phyloP scores from a whole-genome alignment of 2,888 invertebrate genomes.

The Villa cingulata region DNA sequence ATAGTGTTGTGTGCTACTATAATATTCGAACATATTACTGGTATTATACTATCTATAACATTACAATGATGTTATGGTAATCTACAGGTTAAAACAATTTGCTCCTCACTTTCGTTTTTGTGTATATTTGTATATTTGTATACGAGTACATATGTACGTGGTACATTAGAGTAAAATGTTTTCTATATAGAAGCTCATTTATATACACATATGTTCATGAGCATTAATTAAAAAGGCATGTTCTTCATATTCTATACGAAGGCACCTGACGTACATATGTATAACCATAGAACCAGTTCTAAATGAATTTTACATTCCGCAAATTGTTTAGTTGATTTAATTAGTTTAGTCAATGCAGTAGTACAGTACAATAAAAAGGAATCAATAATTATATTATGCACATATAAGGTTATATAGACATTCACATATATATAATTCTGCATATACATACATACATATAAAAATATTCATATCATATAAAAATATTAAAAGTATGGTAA shows the following conservation, averaged over 20 bases:
- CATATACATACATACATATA: neutral
- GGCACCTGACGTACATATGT: slow-evolving; percentile 1
- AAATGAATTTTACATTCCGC: slow-evolving; percentile 17
- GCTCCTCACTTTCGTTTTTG: slow-evolving; percentile 6
- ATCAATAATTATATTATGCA: neutral
- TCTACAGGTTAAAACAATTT: slow-evolving; percentile 12
- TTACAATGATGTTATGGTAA: slow-evolving; percentile 7
- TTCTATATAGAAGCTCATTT: too few relatives aligned
- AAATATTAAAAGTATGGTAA: too few relatives aligned
- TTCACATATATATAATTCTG: too few relatives aligned
- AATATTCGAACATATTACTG: too few relatives aligned
- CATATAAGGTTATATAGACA: too few relatives aligned
- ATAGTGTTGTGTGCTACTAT: too few relatives aligned
- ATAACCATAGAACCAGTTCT: slow-evolving; percentile 10
- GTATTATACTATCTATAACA: too few relatives aligned
- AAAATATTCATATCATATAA: too few relatives aligned
- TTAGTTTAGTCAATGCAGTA: slow-evolving; percentile 11
- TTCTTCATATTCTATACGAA: slow-evolving; percentile 4
- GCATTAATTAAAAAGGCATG: slow-evolving; percentile 14
- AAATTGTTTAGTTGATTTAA: slow-evolving; percentile 18
- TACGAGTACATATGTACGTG: neutral
- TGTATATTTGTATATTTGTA: neutral
- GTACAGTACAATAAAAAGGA: too few relatives aligned
- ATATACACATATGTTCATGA: neutral
- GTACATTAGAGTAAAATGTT: too few relatives aligned